Base-by-base conservation (phyloP, 2,113 vertebrate genomes). In the Tichodroma muraria region DNA sequence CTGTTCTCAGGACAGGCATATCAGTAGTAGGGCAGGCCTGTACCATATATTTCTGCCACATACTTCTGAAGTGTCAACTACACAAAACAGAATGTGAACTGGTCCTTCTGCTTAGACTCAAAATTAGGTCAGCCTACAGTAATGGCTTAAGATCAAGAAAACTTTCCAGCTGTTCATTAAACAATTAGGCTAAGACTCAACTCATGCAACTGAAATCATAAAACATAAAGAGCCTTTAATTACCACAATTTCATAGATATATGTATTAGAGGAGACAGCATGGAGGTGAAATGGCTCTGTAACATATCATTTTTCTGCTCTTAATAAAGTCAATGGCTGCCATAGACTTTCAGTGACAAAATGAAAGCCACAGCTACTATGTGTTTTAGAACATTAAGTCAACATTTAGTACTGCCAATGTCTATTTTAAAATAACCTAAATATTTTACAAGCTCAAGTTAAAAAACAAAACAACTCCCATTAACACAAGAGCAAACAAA, bases 131-230 rank as follows among this genome's bases (percentile, higher is more conserved):
- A 82, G 69, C 60, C 94, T 88, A 80, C 70, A 93, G 73, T 64
- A 75, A 90, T 59, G 50, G 47, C 71, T 92, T 91, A 69, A 95
- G 91, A 95, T 79, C 73, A 93, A 94, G 91, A 92, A 94, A 91
- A 94, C 61, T 92, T 92, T 91, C 86, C 73, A 94, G 65, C 54
- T 93, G 59, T 88, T 94, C 93, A 85, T 91, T 94, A 95, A 93
- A 85, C 81, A 85, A 91, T 88, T 94, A 82, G 65, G 47, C 50
- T 87, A 87, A 93, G 42, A 87, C 66, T 95, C 84, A 87, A 57
- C 78, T 87, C 78, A 65, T 49, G 70, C 70, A 94, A 94, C 70
- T 80, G 63, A 92, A 92, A 82, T 85, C 78, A 93, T 96, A 90
- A 94, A 93, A 82, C 44, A 91, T 63, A 84, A 85, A 76, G 28